Evolutionary conservation across 1,140 invertebrate genomes (phyloP).

Genomic region (Pararge aegeria): DNA sequence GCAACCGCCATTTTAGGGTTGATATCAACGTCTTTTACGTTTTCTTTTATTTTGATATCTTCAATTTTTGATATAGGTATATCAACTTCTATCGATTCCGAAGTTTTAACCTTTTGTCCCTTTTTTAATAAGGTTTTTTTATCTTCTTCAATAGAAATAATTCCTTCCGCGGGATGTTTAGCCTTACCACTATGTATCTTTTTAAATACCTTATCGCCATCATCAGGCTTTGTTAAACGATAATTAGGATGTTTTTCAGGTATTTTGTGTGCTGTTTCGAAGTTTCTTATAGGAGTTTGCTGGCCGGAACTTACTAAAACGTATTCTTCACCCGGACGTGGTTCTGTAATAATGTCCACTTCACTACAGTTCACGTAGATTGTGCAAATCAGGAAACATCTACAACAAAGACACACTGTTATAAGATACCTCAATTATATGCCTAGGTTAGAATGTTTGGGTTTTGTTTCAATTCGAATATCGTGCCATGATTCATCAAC

Average conservation of each 20-base stretch:
- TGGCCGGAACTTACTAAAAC: constrained; percentile 76
- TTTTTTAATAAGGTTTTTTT: constrained; percentile 63
- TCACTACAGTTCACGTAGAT: constrained; percentile 56
- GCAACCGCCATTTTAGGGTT: constrained; percentile 73
- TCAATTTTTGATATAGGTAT: constrained; percentile 73
- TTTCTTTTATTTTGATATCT: constrained; percentile 71
- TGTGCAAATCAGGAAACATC: constrained; percentile 64
- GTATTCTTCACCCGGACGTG: constrained; percentile 79
- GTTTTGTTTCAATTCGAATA: constrained; percentile 12
- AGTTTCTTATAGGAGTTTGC: constrained; percentile 66
- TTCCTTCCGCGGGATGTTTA: constrained; percentile 64
- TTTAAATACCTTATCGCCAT: constrained; percentile 54
- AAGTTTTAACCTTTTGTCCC: constrained; percentile 60
- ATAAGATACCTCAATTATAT: constrained; percentile 6
- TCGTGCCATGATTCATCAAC: constrained; percentile 56
- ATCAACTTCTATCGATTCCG: constrained; percentile 72
- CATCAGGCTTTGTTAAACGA: constrained; percentile 51
- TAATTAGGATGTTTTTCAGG: constrained; percentile 71
- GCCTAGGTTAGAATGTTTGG: constrained; percentile 6
- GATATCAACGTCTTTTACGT: constrained; percentile 54
- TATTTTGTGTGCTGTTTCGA: constrained; percentile 75
- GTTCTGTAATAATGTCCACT: constrained; percentile 79
- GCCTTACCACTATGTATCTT: constrained; percentile 56
- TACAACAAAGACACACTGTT: constrained; percentile 60
- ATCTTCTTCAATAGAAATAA: constrained; percentile 73